Evolutionary conservation across 2,797 vertebrate genomes (phyloP).

Genomic region (Selene dorsalis): DNA sequence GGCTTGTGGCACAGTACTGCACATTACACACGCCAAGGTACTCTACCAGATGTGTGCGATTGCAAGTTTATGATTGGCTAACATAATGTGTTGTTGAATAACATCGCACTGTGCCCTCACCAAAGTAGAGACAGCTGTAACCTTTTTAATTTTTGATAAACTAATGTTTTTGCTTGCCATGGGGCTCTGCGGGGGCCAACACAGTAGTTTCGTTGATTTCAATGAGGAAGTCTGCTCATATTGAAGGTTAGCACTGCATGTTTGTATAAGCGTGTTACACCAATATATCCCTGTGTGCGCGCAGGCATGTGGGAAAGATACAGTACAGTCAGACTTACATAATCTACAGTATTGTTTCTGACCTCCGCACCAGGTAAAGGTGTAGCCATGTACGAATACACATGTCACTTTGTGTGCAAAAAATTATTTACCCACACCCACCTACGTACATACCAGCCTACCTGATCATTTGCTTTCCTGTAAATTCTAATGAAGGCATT

Average conservation of each 20-base stretch:
- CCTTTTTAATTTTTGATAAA: neutral
- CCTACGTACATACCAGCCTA: constrained; percentile 2
- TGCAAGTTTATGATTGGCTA: neutral
- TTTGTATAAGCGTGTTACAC: neutral
- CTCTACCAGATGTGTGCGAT: neutral
- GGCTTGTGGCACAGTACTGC: neutral
- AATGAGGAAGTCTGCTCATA: constrained; percentile 10
- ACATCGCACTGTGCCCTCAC: neutral
- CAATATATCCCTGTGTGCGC: neutral
- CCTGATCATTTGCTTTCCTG: constrained; percentile 28
- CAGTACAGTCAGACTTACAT: constrained; percentile 26
- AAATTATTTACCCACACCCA: constrained; percentile 30
- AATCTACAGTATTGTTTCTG: constrained; percentile 39
- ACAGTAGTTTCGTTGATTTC: neutral
- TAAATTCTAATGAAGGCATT: constrained; percentile 21
- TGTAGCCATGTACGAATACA: constrained; percentile 41
- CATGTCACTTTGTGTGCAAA: neutral
- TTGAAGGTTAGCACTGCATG: constrained; percentile 2
- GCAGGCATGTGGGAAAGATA: neutral
- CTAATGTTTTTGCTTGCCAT: neutral
- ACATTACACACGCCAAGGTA: neutral
- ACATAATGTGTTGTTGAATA: constrained; percentile 1
- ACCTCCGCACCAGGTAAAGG: constrained; percentile 56
- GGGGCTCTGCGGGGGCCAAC: neutral
- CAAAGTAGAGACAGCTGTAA: neutral